Base-by-base conservation (phyloP, 2,113 vertebrate genomes). In the Hemiprocne comata region DNA sequence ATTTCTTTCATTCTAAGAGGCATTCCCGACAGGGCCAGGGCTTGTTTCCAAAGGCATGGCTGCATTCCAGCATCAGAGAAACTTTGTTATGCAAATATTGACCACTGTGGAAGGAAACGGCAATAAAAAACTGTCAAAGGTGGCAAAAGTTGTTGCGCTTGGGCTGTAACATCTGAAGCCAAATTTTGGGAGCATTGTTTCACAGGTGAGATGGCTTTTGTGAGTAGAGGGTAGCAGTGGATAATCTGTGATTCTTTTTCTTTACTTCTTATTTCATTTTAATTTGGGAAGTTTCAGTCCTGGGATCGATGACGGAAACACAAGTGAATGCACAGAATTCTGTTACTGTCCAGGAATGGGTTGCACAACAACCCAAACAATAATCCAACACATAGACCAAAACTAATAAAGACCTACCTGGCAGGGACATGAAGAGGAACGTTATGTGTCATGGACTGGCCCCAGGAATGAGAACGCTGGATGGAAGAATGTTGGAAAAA, bases 391-490 rank as follows among this genome's bases (percentile, higher is more conserved):
- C 1, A 0, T 50, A 92, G 65, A 75, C 54, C 85, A 80, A 93
- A 94, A 94, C 87, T 94, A 94, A 97, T 96, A 95, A 96, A 95
- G 82, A 79, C n/a, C 74, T 94, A 90, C 82, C 94, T 96, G 94
- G 93, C 95, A 95, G 74, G 31, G 60, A 66, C 40, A 77, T 42
- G 74, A 84, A 92, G 81, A 92, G 11, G 74, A 87, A 55, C 48
- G 24, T 86, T 90, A 81, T 57, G n/a, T 3, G 0, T 74, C 94
- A 90, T 73, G 89, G 66, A 87, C 48, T 0, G 2, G 79, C 77
- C 83, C 89, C 84, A 89, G 65, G 38, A 95, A 96, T 77, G 83
- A 79, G 65, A 70, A 29, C 1, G 1, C 38, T 66, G 40, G 18
- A 9, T 80, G 70, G 85, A 95, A 90, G 71, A 77, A 94, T 95